Percentiles rank a stretch among this genome's conserved stretches.
Evolutionary conservation across 2,113 vertebrate species (phyloP).

Genomic region (Clupea harengus): DNA sequence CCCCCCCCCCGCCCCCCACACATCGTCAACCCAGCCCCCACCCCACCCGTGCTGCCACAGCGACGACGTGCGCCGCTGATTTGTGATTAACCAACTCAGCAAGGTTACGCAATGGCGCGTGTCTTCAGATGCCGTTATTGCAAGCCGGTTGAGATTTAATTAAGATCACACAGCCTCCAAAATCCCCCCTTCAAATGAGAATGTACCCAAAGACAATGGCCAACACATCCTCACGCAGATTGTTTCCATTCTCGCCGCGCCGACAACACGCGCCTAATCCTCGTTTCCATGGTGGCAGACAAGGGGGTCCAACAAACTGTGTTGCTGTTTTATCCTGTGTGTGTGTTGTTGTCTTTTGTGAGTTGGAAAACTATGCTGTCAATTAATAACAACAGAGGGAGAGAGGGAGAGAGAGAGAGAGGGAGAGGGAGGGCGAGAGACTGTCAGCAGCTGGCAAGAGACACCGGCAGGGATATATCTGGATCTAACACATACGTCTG

Average conservation of each 20-base stretch:
- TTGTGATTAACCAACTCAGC: constrained; percentile 80
- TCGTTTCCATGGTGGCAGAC: constrained; percentile 89
- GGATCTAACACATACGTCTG: constrained; percentile 26
- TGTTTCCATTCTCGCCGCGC: constrained; percentile 81
- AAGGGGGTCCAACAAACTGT: constrained; percentile 80
- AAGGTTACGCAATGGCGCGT: constrained; percentile 82
- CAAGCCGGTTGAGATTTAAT: constrained; percentile 94
- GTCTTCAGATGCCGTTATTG: constrained; percentile 87
- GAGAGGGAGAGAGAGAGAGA: constrained; percentile 19
- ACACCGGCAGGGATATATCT: constrained; percentile 31
- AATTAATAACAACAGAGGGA: constrained; percentile 48
- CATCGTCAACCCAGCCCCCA: background rate
- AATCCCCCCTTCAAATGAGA: constrained; percentile 91
- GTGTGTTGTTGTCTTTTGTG: constrained; percentile 77
- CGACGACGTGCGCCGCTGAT: constrained; percentile 75
- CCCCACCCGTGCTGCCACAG: constrained; percentile 46
- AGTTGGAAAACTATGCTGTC: constrained; percentile 71
- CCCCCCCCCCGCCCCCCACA: no score
- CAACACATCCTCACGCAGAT: constrained; percentile 80
- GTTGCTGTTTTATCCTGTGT: constrained; percentile 77
- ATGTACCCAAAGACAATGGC: constrained; percentile 87
- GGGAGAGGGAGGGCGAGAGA: background rate
- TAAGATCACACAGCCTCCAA: constrained; percentile 92
- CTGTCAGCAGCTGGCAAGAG: constrained; percentile 29
- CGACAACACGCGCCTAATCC: constrained; percentile 84